phyloP scores from a whole-genome alignment of 1,140 invertebrate species.

The Spodoptera litura region DNA sequence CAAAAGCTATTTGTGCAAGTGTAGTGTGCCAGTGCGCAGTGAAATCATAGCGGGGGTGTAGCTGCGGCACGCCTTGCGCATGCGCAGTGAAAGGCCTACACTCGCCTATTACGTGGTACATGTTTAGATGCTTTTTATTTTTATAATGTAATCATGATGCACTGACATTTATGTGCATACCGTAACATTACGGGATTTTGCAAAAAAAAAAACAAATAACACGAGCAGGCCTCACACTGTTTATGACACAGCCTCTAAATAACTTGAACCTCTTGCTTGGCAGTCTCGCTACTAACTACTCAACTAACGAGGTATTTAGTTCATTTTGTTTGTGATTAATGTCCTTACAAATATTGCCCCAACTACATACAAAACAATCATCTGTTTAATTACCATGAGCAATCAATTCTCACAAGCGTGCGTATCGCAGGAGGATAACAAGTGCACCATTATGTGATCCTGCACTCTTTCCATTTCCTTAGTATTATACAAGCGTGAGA shows the following conservation, averaged over 20 bases:
- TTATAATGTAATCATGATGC: constrained; percentile 10
- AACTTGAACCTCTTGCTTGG: too few species aligned
- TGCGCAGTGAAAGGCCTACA: constrained; percentile 38
- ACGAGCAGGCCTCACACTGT: too few species aligned
- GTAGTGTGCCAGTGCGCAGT: background rate
- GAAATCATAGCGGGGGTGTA: constrained; percentile 36
- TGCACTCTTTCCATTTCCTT: background rate
- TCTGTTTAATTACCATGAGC: too few species aligned
- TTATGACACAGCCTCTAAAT: too few species aligned
- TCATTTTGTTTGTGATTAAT: too few species aligned
- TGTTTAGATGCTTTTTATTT: constrained; percentile 18
- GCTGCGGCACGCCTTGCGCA: background rate
- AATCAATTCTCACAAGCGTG: too few species aligned
- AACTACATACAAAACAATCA: too few species aligned
- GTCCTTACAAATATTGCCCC: too few species aligned
- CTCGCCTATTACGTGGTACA: constrained; percentile 22
- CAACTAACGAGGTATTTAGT: too few species aligned
- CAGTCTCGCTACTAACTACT: too few species aligned
- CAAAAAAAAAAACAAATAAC: background rate
- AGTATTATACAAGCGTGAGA: background rate
- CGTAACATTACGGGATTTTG: constrained; percentile 4
- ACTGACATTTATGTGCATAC: constrained; percentile 10
- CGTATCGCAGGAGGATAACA: background rate
- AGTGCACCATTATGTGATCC: background rate
- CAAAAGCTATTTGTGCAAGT: constrained; percentile 28